Evolutionary conservation across 2,113 vertebrate species (phyloP).

Genomic region (Dryoscopus gambensis): DNA sequence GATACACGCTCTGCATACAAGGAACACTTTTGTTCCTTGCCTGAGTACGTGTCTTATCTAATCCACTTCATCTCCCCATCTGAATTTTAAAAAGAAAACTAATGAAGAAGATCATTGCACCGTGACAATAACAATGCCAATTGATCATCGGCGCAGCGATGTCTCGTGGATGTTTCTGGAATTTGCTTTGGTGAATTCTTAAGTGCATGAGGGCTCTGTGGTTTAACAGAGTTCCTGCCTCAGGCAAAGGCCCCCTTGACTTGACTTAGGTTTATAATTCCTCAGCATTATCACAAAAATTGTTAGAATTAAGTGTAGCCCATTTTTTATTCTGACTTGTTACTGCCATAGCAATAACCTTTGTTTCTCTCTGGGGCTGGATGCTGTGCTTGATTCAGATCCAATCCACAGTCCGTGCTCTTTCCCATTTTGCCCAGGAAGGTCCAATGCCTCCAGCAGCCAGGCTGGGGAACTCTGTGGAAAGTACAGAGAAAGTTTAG

Average conservation of each 20-base stretch:
- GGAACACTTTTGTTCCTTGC: background rate
- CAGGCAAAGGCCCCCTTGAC: background rate
- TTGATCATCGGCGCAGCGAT: background rate
- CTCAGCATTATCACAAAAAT: background rate
- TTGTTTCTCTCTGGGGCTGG: background rate
- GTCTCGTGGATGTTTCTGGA: background rate
- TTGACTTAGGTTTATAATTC: background rate
- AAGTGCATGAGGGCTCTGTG: background rate
- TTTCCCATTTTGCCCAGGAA: background rate
- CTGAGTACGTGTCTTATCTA: background rate
- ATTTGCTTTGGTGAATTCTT: background rate
- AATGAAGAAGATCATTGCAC: background rate
- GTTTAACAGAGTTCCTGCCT: background rate
- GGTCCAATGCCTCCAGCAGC: background rate
- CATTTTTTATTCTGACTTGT: background rate
- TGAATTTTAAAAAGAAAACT: conserved; percentile 26
- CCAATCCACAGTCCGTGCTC: fast-evolving
- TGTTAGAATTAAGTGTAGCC: background rate
- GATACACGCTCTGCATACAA: fast-evolving
- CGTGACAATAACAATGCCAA: background rate
- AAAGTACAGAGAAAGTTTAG: background rate
- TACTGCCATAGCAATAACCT: background rate
- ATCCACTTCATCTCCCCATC: background rate
- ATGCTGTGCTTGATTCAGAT: background rate
- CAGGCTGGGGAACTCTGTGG: background rate